Evolutionary conservation across 2,888 invertebrate species (phyloP).

Genomic region (Xestia ashworthii): DNA sequence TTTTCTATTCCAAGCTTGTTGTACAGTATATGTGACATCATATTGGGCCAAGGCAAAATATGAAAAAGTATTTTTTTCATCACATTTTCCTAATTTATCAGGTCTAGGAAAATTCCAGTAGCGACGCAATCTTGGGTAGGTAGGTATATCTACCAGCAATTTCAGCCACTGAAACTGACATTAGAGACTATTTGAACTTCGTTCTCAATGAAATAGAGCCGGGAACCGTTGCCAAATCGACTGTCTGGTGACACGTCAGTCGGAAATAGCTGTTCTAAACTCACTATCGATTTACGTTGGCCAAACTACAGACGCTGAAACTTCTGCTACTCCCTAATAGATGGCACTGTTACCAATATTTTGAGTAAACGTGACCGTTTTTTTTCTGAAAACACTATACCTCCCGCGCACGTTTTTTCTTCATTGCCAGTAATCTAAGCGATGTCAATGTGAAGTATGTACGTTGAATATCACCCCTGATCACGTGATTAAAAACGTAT

Average conservation of each 20-base stretch:
- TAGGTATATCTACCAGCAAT: constrained; percentile 18
- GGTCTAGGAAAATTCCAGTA: constrained; percentile 33
- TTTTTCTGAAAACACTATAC: constrained; percentile 9
- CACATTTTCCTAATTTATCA: neutral
- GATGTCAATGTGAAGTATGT: constrained; percentile 19
- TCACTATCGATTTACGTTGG: constrained; percentile 69
- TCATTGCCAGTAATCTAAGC: constrained; percentile 47
- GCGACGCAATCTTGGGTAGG: constrained; percentile 14
- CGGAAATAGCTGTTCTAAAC: constrained; percentile 80
- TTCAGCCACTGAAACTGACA: constrained; percentile 69
- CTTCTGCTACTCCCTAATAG: constrained; percentile 80
- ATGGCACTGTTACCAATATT: constrained; percentile 75
- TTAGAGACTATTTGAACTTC: constrained; percentile 81
- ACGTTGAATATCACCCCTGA: neutral
- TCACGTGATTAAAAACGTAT: constrained; percentile 20
- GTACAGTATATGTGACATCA: constrained; percentile 18
- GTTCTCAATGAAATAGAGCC: constrained; percentile 80
- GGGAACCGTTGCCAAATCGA: constrained; percentile 84
- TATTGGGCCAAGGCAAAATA: constrained; percentile 26
- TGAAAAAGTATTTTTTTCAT: constrained; percentile 4
- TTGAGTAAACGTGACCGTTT: constrained; percentile 11
- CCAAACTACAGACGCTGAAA: constrained; percentile 64
- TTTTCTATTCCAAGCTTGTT: constrained; percentile 35
- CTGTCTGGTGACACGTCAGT: constrained; percentile 79
- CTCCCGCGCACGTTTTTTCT: constrained; percentile 21